Evolutionary conservation across 2,797 vertebrate species (phyloP).

Genomic region (Tragelaphus eurycerus): DNA sequence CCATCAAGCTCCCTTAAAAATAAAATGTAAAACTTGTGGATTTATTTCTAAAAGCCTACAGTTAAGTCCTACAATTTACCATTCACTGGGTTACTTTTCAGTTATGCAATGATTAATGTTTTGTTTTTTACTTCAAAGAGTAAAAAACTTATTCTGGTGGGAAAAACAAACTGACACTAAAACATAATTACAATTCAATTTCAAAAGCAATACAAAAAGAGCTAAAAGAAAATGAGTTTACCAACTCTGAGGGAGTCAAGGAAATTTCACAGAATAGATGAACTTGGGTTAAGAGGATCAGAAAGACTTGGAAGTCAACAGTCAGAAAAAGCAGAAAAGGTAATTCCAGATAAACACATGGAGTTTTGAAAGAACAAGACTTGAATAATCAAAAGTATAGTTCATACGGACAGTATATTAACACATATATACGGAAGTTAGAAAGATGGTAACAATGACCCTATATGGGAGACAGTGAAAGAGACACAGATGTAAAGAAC

Average conservation of each 20-base stretch:
- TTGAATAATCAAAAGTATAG: not conserved
- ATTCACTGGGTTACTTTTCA: not conserved
- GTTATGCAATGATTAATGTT: conserved; percentile 18
- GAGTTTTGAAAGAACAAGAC: not conserved
- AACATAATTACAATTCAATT: conserved; percentile 40
- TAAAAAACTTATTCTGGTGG: conserved; percentile 34
- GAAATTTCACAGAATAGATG: not conserved
- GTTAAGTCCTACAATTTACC: not conserved
- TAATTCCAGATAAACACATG: not conserved
- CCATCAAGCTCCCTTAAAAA: not conserved
- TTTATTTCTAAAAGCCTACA: not conserved
- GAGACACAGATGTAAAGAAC: not conserved
- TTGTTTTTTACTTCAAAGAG: not conserved
- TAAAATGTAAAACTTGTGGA: not conserved
- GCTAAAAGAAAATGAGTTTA: not conserved
- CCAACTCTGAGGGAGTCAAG: not conserved
- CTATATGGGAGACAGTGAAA: not conserved
- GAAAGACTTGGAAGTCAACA: not conserved
- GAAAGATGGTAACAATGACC: not conserved
- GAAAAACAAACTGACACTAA: conserved; percentile 41
- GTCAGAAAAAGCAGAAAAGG: not conserved
- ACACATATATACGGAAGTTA: not conserved
- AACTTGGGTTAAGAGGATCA: not conserved
- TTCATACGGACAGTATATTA: fast-evolving
- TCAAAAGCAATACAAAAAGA: not conserved